Base-by-base conservation (phyloP, 2,113 vertebrate genomes). In the Gambusia holbrooki region DNA sequence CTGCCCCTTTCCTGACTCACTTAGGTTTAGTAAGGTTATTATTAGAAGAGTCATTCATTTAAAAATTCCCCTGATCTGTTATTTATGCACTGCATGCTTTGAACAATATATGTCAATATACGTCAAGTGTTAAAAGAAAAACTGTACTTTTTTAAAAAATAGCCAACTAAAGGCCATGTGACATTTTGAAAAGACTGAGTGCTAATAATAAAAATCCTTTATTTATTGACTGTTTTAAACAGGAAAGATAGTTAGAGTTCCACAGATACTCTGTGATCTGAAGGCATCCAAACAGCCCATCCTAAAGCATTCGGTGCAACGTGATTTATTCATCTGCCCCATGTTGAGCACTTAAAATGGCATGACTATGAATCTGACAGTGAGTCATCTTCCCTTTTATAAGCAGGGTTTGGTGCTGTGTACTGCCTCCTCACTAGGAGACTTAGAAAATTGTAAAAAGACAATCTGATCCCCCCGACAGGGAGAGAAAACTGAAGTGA, bases 271-370 rank as follows among this genome's bases (percentile, higher is more conserved):
- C 29, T 12, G 67, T 17, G 29, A 72, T 69, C 68, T 71, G 60
- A 73, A 27, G 70, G 5, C 66, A 35, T 64, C 84, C 48, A 12
- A 66, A 65, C 19, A 42, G 64, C 37, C 65, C 45, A 0, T 13
- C 51, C 2, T 25, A 62, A 88, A 77, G 74, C 61, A 66, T 75
- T 62, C 70, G 74, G 74, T 0, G 15, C 65, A 75, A 77, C 60
- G 14, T 33, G 73, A 83, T 83, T 84, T 78, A 79, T 84, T 88
- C 68, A 80, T 79, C 77, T 65, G 71, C 72, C 64, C 61, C 83
- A 66, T 5, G 40, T 84, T 78, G 84, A 74, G 85, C 58, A 66
- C 62, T 73, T 71, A 51, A 58, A 73, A 68, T 35, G 37, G 66
- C 73, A 65, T 48, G 71, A 30, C 64, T 65, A 13, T 13, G 45